Base-by-base conservation (phyloP, 2,113 vertebrate species). In the Charina bottae region DNA sequence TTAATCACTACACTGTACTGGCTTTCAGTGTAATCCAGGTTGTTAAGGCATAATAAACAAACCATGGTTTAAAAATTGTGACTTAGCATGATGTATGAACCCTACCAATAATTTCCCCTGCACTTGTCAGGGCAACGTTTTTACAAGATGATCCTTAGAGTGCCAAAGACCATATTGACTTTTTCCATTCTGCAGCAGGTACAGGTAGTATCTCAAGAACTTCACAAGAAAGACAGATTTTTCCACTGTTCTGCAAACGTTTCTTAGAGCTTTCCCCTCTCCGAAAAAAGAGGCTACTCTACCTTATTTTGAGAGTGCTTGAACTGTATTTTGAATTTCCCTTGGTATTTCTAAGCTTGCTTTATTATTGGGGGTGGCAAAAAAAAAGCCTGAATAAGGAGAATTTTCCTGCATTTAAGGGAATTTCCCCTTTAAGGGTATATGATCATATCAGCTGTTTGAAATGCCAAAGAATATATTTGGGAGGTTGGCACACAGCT, bases 391-490 rank as follows among this genome's bases (percentile, higher is more conserved):
- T 78, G 72, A 78, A 10, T 78, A 42, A 33, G 72, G 37, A 78
- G 37, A 68, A 21, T 3, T 37, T 78, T 78, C 21, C 33, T 78
- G 7, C 72, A 42, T 42, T 42, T 42, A 42, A 42, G 42, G 42
- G 42, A 2, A 42, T 42, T 42, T 42, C 42, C 42, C 42, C 42
- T 96, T 96, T 94, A 95, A 95, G 89, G 90, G 8, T n/a, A 94
- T 92, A 94, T 88, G 86, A 94, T 95, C 93, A 93, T 96, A 92
- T 92, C 95, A 94, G 94, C 95, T 95, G 90, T 88, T 59, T 92
- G 90, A 93, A 95, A 93, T 95, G 90, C 89, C 89, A 83, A 93
- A 92, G 86, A 97, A 97, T 24, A 24, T 85, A 95, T 95, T 95
- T 93, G 91, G 90, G 94, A 91, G 93, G 60, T 88, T 96, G 96